Conservation (phyloP, 2,113 vertebrate genomes). For the Rafetus swinhoei region DNA sequence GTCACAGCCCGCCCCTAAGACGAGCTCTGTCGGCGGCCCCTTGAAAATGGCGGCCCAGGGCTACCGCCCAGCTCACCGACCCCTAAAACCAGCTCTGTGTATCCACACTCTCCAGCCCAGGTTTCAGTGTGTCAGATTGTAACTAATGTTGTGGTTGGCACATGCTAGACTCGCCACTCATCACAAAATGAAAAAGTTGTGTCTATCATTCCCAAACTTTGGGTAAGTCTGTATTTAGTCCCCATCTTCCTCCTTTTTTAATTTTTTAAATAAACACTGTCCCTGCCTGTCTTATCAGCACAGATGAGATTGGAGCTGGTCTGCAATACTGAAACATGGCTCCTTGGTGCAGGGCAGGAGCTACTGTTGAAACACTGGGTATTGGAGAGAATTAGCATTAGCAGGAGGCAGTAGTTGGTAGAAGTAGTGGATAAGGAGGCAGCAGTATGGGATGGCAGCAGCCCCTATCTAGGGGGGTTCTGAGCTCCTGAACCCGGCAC, state of each 20-base stretch:
- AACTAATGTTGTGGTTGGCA: neutral
- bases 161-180: neutral
- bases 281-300: neutral
- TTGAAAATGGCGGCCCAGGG: too few relatives aligned
- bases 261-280: neutral
- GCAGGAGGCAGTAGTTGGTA: neutral
- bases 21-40: too few relatives aligned
- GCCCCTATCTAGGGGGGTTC: too few relatives aligned
- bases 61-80: too few relatives aligned
- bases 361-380: neutral
- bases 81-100: neutral
- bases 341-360: neutral
- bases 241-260: too few relatives aligned
- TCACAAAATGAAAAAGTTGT: neutral
- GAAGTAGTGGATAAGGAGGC: neutral
- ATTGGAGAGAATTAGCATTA: neutral
- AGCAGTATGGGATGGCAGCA: too few relatives aligned
- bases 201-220: neutral
- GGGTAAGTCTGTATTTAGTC: neutral
- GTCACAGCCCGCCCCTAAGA: too few relatives aligned
- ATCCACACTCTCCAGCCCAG: neutral
- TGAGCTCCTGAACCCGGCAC: too few relatives aligned
- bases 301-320: neutral
- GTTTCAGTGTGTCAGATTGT: neutral
- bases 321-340: neutral